Evolutionary conservation across 2,113 vertebrate species (phyloP).

Genomic region (Alosa alosa): DNA sequence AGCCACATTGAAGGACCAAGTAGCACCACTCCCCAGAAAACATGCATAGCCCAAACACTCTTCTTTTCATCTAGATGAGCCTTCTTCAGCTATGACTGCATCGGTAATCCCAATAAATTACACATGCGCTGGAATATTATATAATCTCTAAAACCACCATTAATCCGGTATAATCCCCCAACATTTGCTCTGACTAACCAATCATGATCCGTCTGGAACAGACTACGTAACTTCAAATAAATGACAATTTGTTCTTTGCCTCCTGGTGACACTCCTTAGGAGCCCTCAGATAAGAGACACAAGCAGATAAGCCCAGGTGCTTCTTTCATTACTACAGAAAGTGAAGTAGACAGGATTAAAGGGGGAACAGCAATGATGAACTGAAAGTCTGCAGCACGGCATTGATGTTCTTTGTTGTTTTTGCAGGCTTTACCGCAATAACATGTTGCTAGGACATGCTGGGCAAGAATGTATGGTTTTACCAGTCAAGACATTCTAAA

Average conservation of each 20-base stretch:
- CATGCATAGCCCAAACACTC: background rate
- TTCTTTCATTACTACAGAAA: background rate
- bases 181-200: conserved; percentile 37
- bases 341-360: background rate
- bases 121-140: conserved; percentile 63
- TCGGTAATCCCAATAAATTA: conserved; percentile 67
- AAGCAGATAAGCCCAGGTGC: background rate
- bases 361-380: background rate
- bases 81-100: background rate
- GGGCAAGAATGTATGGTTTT: background rate
- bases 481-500: background rate
- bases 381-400: background rate
- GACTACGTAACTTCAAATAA: background rate
- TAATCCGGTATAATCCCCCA: conserved; percentile 63
- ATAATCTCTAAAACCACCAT: conserved; percentile 56
- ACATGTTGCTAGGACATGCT: background rate
- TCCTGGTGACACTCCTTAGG: background rate
- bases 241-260: conserved; percentile 10
- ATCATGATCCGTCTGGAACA: conserved; percentile 17
- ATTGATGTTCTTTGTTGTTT: background rate
- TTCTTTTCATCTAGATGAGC: background rate
- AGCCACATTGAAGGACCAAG: background rate
- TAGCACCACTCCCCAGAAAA: background rate
- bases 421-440: background rate
- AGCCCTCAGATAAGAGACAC: background rate